phyloP scores from a whole-genome alignment of 2,888 invertebrate species.

The Drosophila paranaensis region DNA sequence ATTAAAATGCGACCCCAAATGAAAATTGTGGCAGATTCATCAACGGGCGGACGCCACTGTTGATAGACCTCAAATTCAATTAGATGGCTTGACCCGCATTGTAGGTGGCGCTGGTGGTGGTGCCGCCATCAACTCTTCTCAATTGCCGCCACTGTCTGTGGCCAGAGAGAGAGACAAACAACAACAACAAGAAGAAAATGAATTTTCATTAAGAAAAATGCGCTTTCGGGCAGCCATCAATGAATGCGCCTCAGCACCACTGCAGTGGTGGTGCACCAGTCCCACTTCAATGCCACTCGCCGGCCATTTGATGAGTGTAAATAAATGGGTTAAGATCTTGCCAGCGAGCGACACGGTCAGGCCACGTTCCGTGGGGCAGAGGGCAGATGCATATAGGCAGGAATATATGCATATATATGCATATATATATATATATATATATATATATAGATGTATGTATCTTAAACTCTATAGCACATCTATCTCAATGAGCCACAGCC shows the following conservation, averaged over 20 bases:
- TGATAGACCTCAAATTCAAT: constrained; percentile 58
- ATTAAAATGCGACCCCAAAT: constrained; percentile 47
- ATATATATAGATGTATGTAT: too few relatives aligned
- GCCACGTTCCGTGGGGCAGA: constrained; percentile 7
- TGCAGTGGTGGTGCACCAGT: background rate
- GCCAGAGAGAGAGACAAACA: background rate
- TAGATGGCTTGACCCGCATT: constrained; percentile 45
- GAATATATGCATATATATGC: background rate
- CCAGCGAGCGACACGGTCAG: constrained; percentile 24
- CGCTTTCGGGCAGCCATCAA: constrained; percentile 51
- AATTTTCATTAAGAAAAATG: constrained; percentile 59
- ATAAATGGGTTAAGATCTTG: constrained; percentile 42
- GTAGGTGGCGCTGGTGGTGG: background rate
- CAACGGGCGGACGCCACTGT: constrained; percentile 2
- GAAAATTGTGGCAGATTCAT: constrained; percentile 22
- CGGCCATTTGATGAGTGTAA: constrained; percentile 33
- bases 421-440: too few relatives aligned
- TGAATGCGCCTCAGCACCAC: constrained; percentile 18
- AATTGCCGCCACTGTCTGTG: constrained; percentile 24
- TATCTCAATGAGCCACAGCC: too few relatives aligned
- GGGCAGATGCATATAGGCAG: background rate
- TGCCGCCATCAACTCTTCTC: background rate
- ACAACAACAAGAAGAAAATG: constrained; percentile 7
- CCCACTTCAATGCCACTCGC: constrained; percentile 29
- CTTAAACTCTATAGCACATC: too few relatives aligned